These are phyloP conservation scores for Portevinia maculata DNA, from an alignment of 2,888 invertebrate genomes.

Conservation along the genomic window DNA sequence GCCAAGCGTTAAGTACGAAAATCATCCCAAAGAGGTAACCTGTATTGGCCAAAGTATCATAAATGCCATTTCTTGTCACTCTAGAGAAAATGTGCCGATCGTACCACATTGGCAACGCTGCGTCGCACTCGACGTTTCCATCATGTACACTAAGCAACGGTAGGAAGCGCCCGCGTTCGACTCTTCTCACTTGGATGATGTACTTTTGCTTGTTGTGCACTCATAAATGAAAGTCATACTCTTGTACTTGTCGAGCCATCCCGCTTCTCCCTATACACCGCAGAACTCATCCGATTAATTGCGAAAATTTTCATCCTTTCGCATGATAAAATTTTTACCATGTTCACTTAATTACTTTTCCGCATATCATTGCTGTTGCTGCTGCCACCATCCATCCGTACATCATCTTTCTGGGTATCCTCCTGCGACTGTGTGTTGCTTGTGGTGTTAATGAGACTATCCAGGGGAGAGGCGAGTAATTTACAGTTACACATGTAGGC, in stretches of 20 bases:
- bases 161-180: not conserved
- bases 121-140: slow-evolving; percentile 22
- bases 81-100: no score
- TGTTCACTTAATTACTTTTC: slow-evolving; percentile 74
- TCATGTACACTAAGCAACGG: slow-evolving; percentile 38
- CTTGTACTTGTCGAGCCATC: slow-evolving; percentile 28
- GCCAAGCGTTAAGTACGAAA: no score
- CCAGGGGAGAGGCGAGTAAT: not conserved
- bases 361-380: slow-evolving; percentile 70
- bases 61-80: no score
- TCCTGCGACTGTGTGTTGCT: slow-evolving; percentile 8
- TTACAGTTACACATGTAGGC: slow-evolving; percentile 18
- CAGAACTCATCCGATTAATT: slow-evolving; percentile 72
- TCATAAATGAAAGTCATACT: slow-evolving; percentile 58
- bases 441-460: slow-evolving; percentile 30
- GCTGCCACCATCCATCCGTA: slow-evolving; percentile 45
- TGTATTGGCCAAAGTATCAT: no score
- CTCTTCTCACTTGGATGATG: slow-evolving; percentile 8
- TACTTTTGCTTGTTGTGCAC: slow-evolving; percentile 53
- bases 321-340: slow-evolving; percentile 73
- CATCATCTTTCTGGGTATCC: slow-evolving; percentile 5
- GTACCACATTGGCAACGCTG: slow-evolving; percentile 4
- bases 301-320: slow-evolving; percentile 72
- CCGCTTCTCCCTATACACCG: not conserved
- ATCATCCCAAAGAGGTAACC: no score